phyloP scores from a whole-genome alignment of 2,113 vertebrate genomes.

The Lichenostomus cassidix region DNA sequence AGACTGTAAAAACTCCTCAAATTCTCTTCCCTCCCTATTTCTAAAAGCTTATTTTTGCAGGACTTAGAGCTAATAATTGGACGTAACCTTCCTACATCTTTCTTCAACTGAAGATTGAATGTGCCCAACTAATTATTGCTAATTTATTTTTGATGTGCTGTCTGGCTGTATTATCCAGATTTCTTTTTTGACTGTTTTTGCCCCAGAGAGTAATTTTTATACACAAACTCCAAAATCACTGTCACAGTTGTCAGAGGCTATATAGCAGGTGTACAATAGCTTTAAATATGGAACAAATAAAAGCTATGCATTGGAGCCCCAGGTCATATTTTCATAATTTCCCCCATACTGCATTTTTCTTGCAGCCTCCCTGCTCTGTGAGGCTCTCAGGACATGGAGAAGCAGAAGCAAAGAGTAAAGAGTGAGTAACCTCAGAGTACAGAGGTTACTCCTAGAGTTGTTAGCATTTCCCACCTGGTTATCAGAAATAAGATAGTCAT shows the following conservation, averaged over 20 bases:
- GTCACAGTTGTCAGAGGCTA: not conserved
- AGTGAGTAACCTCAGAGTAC: not conserved
- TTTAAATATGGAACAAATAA: not conserved
- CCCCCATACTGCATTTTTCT: not conserved
- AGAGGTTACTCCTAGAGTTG: not conserved
- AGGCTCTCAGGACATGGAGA: not conserved
- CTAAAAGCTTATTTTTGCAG: not conserved
- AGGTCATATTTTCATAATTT: not conserved
- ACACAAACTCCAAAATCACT: not conserved
- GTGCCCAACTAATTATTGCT: not conserved
- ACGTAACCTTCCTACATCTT: not conserved
- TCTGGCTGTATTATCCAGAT: not conserved
- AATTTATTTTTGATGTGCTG: not conserved
- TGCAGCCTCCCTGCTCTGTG: not conserved
- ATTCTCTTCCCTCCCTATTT: not conserved
- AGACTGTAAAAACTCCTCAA: not conserved
- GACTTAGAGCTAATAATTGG: not conserved
- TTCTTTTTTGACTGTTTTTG: too few relatives aligned
- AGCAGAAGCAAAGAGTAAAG: not conserved
- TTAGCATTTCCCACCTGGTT: not conserved
- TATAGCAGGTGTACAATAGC: rapidly evolving
- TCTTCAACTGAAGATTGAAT: not conserved
- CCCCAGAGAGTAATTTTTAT: too few relatives aligned
- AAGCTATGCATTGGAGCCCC: rapidly evolving
- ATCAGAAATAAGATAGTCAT: not conserved